A percentile compares a stretch with the other conserved stretches of the same genome.
Evolutionary conservation across 2,113 vertebrate genomes (phyloP).

Genomic region (Lophius piscatorius): DNA sequence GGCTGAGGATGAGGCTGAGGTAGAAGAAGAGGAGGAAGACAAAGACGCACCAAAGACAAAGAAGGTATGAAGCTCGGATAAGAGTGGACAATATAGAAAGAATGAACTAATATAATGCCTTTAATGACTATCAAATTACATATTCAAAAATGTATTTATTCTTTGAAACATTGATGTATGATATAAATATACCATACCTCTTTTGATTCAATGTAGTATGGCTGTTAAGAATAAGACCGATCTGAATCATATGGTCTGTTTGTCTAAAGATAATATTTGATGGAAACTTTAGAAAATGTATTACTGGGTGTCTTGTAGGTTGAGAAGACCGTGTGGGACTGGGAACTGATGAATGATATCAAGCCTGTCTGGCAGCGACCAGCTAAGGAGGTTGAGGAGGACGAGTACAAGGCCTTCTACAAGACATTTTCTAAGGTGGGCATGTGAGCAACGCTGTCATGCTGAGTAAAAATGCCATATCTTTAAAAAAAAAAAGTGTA

Average conservation of each 20-base stretch:
- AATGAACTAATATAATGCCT: too few relatives aligned
- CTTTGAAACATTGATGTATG: neutral
- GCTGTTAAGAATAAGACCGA: too few relatives aligned
- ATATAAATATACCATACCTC: too few relatives aligned
- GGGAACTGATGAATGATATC: constrained; percentile 99
- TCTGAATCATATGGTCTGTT: neutral
- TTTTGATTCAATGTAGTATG: too few relatives aligned
- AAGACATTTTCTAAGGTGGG: constrained; percentile 96
- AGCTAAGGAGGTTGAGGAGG: constrained; percentile 95
- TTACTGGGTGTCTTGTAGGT: constrained; percentile 78
- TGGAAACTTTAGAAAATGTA: neutral
- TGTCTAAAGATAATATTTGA: neutral
- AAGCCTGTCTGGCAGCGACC: constrained; percentile 99
- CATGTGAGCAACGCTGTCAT: neutral
- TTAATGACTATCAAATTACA: too few relatives aligned
- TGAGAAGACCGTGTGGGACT: constrained; percentile 99
- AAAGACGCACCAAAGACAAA: constrained; percentile 98
- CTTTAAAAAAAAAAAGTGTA: too few relatives aligned
- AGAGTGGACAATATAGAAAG: neutral
- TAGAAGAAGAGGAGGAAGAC: constrained; percentile 95
- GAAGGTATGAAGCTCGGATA: constrained; percentile 78
- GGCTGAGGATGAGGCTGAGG: constrained; percentile 91
- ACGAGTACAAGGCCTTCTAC: constrained; percentile 98
- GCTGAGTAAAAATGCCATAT: too few relatives aligned
- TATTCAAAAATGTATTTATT: neutral